Evolutionary conservation across 2,797 vertebrate species (phyloP).

Genomic region (Pampus argenteus): DNA sequence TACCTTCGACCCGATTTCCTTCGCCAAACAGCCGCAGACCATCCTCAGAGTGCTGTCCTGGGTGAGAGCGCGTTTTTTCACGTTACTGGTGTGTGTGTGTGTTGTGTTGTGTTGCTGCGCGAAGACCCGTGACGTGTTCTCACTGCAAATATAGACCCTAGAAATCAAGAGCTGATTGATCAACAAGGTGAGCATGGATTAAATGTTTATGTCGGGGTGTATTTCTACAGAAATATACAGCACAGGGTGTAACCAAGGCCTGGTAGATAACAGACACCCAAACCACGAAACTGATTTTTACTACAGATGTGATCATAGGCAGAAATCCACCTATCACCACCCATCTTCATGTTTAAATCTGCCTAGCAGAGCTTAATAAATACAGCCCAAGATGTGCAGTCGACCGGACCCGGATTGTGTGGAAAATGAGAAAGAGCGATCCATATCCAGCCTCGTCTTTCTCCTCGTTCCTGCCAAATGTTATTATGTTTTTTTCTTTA

Average conservation of each 20-base stretch:
- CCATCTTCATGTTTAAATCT: neutral
- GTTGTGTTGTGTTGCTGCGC: constrained; percentile 56
- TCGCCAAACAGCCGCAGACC: constrained; percentile 93
- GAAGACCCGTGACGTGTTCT: constrained; percentile 68
- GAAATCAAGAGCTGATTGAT: constrained; percentile 47
- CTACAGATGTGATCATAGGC: constrained; percentile 30
- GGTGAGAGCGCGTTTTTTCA: constrained; percentile 87
- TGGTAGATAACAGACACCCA: constrained; percentile 48
- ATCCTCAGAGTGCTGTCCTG: constrained; percentile 90
- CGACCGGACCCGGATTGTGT: constrained; percentile 5
- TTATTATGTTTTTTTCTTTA: neutral
- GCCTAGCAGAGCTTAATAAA: neutral
- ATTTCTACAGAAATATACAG: neutral
- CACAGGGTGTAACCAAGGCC: constrained; percentile 70
- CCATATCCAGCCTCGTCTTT: constrained; percentile 6
- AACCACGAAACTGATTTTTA: constrained; percentile 36
- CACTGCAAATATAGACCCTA: constrained; percentile 49
- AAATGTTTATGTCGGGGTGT: neutral
- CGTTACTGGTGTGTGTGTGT: constrained; percentile 11
- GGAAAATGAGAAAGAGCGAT: constrained; percentile 13
- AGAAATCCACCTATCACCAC: neutral
- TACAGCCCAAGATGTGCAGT: neutral
- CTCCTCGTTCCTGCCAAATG: neutral
- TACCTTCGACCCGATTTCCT: constrained; percentile 89
- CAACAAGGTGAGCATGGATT: constrained; percentile 17